A percentile compares a stretch with the other conserved stretches of the same genome.
These are phyloP conservation scores for Rhopalosiphum padi DNA, from an alignment of 1,140 invertebrate species.

Conservation along the genomic window DNA sequence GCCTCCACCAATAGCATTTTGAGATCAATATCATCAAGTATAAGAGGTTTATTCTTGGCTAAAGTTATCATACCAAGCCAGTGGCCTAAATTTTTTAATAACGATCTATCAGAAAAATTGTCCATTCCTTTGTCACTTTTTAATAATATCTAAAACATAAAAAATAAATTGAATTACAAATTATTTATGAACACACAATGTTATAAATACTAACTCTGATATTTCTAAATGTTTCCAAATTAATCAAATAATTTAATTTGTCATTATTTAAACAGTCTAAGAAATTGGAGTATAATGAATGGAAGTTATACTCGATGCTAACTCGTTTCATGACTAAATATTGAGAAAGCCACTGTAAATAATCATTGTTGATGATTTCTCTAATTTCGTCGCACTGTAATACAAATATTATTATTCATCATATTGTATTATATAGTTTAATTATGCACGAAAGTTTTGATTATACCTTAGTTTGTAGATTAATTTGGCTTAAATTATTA, in stretches of 20 bases:
- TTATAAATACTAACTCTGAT: slow-evolving; percentile 75
- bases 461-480: slow-evolving; percentile 83
- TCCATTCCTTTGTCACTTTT: slow-evolving; percentile 96
- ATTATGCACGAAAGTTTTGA: neutral
- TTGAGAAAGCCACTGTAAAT: slow-evolving; percentile 94
- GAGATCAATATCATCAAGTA: slow-evolving; percentile 89
- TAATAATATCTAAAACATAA: slow-evolving; percentile 74
- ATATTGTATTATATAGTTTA: neutral
- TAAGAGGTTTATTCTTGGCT: slow-evolving; percentile 92
- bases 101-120: slow-evolving; percentile 95
- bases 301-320: slow-evolving; percentile 98
- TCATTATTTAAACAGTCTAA: slow-evolving; percentile 86
- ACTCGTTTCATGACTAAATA: slow-evolving; percentile 99
- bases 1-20: slow-evolving; percentile 95
- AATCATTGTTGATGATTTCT: slow-evolving; percentile 91
- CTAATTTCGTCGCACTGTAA: slow-evolving; percentile 87
- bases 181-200: neutral
- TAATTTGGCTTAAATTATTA: slow-evolving; percentile 96
- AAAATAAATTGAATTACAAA: neutral
- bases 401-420: neutral
- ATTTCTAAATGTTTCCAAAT: slow-evolving; percentile 94
- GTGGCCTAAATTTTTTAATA: slow-evolving; percentile 98
- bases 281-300: slow-evolving; percentile 95
- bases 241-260: slow-evolving; percentile 85
- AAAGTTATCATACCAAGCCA: slow-evolving; percentile 98